Evolutionary conservation across 2,888 invertebrate genomes (phyloP).

Genomic region (Bellardia pandia): DNA sequence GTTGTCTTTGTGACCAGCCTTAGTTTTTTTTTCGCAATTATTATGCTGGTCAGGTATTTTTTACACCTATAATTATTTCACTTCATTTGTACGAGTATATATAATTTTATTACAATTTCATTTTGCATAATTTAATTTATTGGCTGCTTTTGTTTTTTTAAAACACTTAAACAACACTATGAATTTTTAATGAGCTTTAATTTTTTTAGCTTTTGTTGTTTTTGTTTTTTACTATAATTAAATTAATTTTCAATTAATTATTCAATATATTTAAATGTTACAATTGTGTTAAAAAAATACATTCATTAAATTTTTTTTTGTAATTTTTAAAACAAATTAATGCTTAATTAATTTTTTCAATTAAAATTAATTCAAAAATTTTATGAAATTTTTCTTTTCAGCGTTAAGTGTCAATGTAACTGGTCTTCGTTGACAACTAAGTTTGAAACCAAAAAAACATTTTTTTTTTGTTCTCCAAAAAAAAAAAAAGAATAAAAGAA

Average conservation of each 20-base stretch:
- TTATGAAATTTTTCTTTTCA: neutral
- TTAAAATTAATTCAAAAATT: neutral
- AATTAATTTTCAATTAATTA: slow-evolving; percentile 51
- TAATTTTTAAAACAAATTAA: slow-evolving; percentile 10
- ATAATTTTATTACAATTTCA: slow-evolving; percentile 16
- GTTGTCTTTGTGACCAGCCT: slow-evolving; percentile 19
- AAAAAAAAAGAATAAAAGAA: slow-evolving; percentile 4
- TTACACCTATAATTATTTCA: slow-evolving; percentile 55
- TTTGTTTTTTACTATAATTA: slow-evolving; percentile 35
- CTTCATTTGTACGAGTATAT: slow-evolving; percentile 16
- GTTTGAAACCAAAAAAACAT: neutral
- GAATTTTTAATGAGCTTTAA: slow-evolving; percentile 40
- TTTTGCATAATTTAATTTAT: slow-evolving; percentile 16
- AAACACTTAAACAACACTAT: slow-evolving; percentile 9
- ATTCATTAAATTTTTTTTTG: slow-evolving; percentile 13
- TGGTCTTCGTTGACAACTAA: slow-evolving; percentile 21
- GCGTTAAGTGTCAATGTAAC: slow-evolving; percentile 23
- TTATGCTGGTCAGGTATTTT: slow-evolving; percentile 37
- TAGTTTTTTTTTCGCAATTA: slow-evolving; percentile 26
- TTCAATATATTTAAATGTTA: slow-evolving; percentile 16
- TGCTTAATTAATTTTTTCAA: slow-evolving; percentile 23
- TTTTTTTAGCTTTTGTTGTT: slow-evolving; percentile 1
- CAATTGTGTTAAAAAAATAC: neutral
- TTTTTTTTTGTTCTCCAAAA: neutral
- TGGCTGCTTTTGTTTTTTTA: neutral